phyloP scores from a whole-genome alignment of 2,797 vertebrate genomes.

The Morelia viridis region DNA sequence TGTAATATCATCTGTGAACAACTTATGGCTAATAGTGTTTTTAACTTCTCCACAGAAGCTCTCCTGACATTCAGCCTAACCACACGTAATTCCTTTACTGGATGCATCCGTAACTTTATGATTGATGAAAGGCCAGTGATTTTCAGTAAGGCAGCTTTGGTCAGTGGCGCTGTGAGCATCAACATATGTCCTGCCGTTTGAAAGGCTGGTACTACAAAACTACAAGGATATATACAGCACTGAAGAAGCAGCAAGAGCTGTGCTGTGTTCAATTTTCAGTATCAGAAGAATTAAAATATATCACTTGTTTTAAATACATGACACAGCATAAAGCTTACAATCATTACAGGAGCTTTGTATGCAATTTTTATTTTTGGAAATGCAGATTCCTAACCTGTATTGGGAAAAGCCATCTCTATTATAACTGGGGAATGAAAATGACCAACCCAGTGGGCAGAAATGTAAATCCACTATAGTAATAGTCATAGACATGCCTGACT shows the following conservation, averaged over 20 bases:
- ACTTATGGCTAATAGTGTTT: background rate
- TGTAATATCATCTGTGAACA: background rate
- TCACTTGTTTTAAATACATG: conserved; percentile 37
- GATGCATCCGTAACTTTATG: conserved; percentile 88
- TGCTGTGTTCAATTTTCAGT: conserved; percentile 11
- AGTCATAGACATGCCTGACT: background rate
- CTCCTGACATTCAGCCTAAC: conserved; percentile 78
- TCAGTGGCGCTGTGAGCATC: conserved; percentile 88
- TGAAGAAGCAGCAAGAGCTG: conserved; percentile 35
- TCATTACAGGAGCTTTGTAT: conserved; percentile 49
- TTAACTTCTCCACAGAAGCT: conserved; percentile 74
- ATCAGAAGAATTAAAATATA: conserved; percentile 46
- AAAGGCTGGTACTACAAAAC: conserved; percentile 4
- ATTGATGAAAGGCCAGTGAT: conserved; percentile 83
- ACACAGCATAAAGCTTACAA: conserved; percentile 44
- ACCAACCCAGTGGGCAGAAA: background rate
- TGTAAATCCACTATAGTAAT: background rate
- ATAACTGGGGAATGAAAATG: background rate
- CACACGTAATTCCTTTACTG: conserved; percentile 81
- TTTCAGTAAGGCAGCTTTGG: conserved; percentile 86
- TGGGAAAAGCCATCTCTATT: background rate
- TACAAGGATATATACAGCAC: conserved; percentile 43
- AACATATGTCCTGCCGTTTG: conserved; percentile 85
- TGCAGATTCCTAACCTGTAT: conserved; percentile 16
- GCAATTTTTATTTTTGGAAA: conserved; percentile 47